Base-by-base conservation (phyloP, 2,888 invertebrate genomes). In the Agriotes lineatus region DNA sequence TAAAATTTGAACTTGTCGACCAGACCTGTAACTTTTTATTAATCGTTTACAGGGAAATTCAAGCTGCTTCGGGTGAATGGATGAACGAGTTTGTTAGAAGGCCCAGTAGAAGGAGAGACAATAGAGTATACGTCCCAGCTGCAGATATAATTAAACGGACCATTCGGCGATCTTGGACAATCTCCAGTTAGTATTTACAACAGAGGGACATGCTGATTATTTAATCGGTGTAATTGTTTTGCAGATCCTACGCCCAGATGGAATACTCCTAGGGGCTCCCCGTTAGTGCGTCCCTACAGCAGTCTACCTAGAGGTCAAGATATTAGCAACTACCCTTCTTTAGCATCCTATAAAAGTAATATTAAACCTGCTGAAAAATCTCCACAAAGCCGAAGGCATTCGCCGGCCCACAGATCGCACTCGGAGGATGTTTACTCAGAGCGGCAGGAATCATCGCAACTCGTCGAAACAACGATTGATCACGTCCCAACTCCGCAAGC, bases 81-180 rank as follows among this genome's bases (percentile, higher is more conserved):
- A 87, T 90, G 83, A 89, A 89, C 81, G 90, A 89, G 78, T 88
- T 87, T 76, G 84, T 88, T 52, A 81, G 85, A 70, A 83, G 87
- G 69, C 87, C 88, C 67, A 85, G 86, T 77, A 85, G 87, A 76
- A 81, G 87, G 77, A 81, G 86, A 73, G 85, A 87, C 81, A 83
- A 85, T 80, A 78, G 84, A 74, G 82, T 83, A 14, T 84, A 84
- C 68, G 82, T 84, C 56, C 88, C 90, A 33, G 87, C 90, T 48
- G 87, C 89, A 67, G 90, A 91, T 79, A 87, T 90, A 75, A 86
- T 91, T 75, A 89, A 90, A 77, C 87, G 88, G 75, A 90, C 89
- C 77, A 90, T 92, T 74, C 86, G 89, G 54, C 86, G 91, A 65
- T 91, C 91, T 69, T 91, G 91, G 91, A 91, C 91, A 65, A 91